phyloP scores from a whole-genome alignment of 2,888 invertebrate genomes.

The Nyleta sp. region DNA sequence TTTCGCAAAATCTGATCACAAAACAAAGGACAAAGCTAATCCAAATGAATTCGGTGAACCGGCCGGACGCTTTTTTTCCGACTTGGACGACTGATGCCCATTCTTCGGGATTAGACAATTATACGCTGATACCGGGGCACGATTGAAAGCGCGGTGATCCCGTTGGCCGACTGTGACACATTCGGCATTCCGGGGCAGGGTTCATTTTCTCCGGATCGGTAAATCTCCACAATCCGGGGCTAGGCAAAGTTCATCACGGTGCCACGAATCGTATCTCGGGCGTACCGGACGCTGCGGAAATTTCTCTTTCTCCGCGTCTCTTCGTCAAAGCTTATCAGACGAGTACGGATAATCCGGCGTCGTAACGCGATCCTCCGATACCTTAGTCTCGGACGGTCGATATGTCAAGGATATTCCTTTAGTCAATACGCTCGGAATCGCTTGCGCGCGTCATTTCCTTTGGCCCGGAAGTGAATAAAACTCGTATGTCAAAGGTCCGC shows the following conservation, averaged over 20 bases:
- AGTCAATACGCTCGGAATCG: conserved; percentile 46
- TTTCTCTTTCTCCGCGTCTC: conserved; percentile 61
- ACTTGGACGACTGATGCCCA: conserved; percentile 17
- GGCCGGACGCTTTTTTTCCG: conserved; percentile 9
- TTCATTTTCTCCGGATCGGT: conserved; percentile 54
- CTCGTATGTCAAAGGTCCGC: conserved; percentile 56
- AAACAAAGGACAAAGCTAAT: conserved; percentile 25
- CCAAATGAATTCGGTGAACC: conserved; percentile 35
- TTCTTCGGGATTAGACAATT: conserved; percentile 48
- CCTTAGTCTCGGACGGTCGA: conserved; percentile 62
- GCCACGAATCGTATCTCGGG: conserved; percentile 56
- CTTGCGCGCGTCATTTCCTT: conserved; percentile 45
- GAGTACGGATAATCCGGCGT: conserved; percentile 66
- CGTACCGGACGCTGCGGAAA: conserved; percentile 39
- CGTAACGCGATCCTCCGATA: conserved; percentile 70
- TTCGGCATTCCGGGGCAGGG: conserved; percentile 39
- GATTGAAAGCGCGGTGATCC: conserved; percentile 45
- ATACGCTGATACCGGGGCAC: conserved; percentile 39
- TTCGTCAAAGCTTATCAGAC: conserved; percentile 64
- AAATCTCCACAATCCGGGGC: conserved; percentile 47
- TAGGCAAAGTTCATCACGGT: conserved; percentile 44
- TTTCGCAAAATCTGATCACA: too few species aligned
- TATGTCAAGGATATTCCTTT: conserved; percentile 53
- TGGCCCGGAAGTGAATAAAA: conserved; percentile 47
- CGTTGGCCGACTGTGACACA: conserved; percentile 28